phyloP scores from a whole-genome alignment of 2,797 vertebrate species.

The Anolis apletophallus region DNA sequence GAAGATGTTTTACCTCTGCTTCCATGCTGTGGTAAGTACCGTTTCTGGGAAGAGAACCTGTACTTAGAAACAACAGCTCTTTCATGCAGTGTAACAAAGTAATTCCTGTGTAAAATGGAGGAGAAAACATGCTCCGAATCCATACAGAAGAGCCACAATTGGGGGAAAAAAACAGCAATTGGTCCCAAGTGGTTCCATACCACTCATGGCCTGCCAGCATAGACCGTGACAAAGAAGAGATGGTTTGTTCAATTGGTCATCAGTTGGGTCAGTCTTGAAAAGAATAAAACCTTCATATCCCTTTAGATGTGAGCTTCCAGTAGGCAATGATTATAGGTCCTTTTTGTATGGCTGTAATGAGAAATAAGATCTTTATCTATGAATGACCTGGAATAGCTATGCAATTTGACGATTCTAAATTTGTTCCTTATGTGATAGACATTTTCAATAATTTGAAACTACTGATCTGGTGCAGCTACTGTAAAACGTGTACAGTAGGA shows the following conservation, averaged over 20 bases:
- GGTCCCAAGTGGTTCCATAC: constrained; percentile 63
- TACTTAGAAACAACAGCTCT: constrained; percentile 71
- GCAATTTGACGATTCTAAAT: constrained; percentile 93
- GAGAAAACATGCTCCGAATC: constrained; percentile 47
- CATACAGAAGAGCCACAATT: constrained; percentile 46
- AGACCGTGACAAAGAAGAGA: constrained; percentile 60
- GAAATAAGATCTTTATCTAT: constrained; percentile 91
- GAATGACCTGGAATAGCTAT: constrained; percentile 98
- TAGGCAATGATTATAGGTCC: constrained; percentile 95
- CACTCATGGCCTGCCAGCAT: constrained; percentile 63
- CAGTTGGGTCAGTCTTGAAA: constrained; percentile 74
- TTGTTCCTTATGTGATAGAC: constrained; percentile 89
- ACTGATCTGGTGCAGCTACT: constrained; percentile 90
- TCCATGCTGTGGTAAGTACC: constrained; percentile 80
- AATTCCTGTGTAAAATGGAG: constrained; percentile 57
- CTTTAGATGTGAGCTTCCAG: constrained; percentile 84
- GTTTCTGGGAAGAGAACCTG: constrained; percentile 74
- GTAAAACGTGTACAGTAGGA: constrained; percentile 85
- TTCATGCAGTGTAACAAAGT: constrained; percentile 63
- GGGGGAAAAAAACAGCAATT: constrained; percentile 50
- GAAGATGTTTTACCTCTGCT: constrained; percentile 69
- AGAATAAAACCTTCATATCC: constrained; percentile 77
- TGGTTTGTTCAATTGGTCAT: constrained; percentile 68
- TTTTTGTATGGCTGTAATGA: constrained; percentile 90
- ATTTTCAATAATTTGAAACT: constrained; percentile 91